Evolutionary conservation across 2,888 invertebrate species (phyloP), one percentile per base, ranked within the genome.

Genomic region (Caenorhabditis auriculariae): DNA sequence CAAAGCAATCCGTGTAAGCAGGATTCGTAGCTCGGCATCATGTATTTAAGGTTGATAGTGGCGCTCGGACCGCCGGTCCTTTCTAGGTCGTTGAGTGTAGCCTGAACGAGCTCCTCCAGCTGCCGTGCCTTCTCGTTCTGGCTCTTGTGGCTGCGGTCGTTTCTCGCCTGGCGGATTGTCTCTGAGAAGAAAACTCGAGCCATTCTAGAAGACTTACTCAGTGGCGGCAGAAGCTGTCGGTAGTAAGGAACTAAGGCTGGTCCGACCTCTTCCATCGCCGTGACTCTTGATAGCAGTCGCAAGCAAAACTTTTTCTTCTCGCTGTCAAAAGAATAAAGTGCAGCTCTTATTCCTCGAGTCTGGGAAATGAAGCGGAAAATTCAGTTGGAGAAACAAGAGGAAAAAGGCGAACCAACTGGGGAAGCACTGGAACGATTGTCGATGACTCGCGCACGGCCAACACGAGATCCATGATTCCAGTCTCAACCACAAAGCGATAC

Each of bases 201-300:
- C n/a, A 24, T 32, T 44, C 19, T 28, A 35, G 2, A 4, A 29
- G 38, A 43, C 66, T 60, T 87, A 85, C 93, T 93, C 57, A 94
- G 87, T 54, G 89, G 87, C 1, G 95, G 94, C 55, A 96, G 85
- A 69, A 96, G 88, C 84, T 95, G 94, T 63, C 95, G 85, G 84
- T 94, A 96, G 85, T 94, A 95, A 0, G 94, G 94, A n/a, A 95
- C 93, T 26, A 96, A 85, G 0, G 93, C 91, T 78, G 93, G 91
- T 0, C 95, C 95, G 90, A 90, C 62, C 89, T 88, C 81, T 90
- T 60, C 50, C 55, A 74, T 62, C 9, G 48, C 23, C n/a, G 74
- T 62, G 7, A 76, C 60, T 49, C 65, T 66, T 15, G 63, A 60
- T 15, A 76, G 43, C 4, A 72, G 47, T 24, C 52, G 44, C 21